Percentiles rank a stretch among this genome's conserved stretches.
Evolutionary conservation across 2,113 vertebrate genomes (phyloP).

Genomic region (Manacus vitellinus): DNA sequence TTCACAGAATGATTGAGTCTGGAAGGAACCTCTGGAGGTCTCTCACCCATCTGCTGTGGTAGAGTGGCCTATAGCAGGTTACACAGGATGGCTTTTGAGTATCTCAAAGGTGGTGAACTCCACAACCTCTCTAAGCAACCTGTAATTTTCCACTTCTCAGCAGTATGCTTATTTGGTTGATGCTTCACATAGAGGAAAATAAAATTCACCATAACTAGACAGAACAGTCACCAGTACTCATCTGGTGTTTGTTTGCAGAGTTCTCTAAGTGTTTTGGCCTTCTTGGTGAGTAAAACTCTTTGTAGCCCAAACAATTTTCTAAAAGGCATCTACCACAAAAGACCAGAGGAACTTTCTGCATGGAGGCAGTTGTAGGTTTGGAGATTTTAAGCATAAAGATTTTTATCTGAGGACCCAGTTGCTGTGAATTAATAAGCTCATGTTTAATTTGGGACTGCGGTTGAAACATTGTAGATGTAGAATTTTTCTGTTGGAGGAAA

Average conservation of each 20-base stretch:
- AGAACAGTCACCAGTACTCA: neutral
- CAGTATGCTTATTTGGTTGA: neutral
- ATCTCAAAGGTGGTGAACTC: neutral
- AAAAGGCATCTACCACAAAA: neutral
- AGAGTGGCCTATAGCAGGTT: neutral
- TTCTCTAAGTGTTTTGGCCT: neutral
- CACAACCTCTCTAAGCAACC: neutral
- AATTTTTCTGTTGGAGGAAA: neutral
- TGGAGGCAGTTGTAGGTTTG: neutral
- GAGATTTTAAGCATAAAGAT: neutral
- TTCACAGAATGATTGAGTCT: neutral
- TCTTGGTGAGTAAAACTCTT: neutral
- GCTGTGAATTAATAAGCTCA: neutral
- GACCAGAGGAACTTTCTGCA: neutral
- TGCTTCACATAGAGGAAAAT: fast-evolving
- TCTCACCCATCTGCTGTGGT: neutral
- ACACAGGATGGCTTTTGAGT: neutral
- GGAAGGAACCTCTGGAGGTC: neutral
- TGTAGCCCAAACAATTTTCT: neutral
- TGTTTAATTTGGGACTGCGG: neutral
- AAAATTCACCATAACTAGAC: neutral
- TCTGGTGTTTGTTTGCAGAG: neutral
- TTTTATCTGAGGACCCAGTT: neutral
- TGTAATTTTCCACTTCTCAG: neutral
- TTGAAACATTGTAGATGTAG: neutral